A percentile compares a stretch with the other conserved stretches of the same genome.
Conservation (phyloP, 1,140 invertebrate genomes). For the Araneus ventricosus region DNA sequence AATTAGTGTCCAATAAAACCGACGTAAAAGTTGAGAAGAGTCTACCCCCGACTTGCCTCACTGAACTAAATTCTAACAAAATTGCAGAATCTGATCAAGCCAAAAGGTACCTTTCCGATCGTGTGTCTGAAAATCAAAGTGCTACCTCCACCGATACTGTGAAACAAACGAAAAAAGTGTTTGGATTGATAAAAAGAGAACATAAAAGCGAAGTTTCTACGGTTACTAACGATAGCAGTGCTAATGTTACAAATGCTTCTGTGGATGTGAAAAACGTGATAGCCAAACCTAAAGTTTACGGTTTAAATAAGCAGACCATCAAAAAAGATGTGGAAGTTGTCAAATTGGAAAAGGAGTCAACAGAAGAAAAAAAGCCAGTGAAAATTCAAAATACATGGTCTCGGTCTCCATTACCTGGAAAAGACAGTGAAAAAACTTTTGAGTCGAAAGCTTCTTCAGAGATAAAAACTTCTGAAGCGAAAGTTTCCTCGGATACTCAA, state of each 20-base stretch:
- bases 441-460: neutral
- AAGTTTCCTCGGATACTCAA: neutral
- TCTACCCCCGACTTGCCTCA: neutral
- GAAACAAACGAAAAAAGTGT: conserved; percentile 65
- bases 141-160: neutral
- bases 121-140: neutral
- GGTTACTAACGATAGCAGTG: neutral
- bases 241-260: neutral
- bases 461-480: neutral
- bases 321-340: conserved; percentile 5
- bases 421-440: neutral
- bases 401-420: neutral
- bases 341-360: neutral
- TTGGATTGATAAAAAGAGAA: conserved; percentile 61
- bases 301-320: conserved; percentile 21
- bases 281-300: conserved; percentile 58
- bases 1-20: neutral
- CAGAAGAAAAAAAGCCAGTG: neutral
- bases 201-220: neutral
- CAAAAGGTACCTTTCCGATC: neutral
- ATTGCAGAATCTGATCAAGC: neutral
- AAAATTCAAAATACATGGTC: neutral
- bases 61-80: neutral
- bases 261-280: neutral
- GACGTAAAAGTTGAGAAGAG: neutral